Base-by-base conservation (phyloP, 2,797 vertebrate genomes). In the Oceanodroma leucorhoa region DNA sequence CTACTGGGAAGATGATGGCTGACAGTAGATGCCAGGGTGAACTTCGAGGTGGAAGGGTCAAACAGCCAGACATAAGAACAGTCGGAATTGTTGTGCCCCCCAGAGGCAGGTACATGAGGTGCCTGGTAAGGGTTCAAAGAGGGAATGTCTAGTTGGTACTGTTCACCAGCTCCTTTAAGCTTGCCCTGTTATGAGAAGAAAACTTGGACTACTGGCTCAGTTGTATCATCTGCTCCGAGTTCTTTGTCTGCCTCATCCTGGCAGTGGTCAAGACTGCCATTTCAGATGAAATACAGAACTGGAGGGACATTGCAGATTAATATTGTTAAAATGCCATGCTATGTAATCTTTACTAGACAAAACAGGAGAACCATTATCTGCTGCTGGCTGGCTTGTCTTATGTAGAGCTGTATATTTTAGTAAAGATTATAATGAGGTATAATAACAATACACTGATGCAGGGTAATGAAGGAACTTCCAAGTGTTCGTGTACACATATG, bases 401-500 rank as follows among this genome's bases (percentile, higher is more conserved):
- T 14, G 26, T 6, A 83, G 76, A n/a, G 18, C 4, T 76, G 9
- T 85, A 1, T 51, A 13, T 69, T 89, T 89, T 83, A 29, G 7
- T 61, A 43, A 77, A 23, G 38, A 43, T 86, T 92, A 7, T 88
- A 45, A n/a, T 24, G 60, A 80, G 24, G 27, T 36, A 23, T 66
- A 65, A 13, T 27, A 67, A 21, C 7, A 43, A 19, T 70, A 29
- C 11, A 11, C 40, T 20, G 45, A 71, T 70, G 27, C 8, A 62
- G 30, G 14, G 6, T 88, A 51, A 50, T 41, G 48, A 70, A 67
- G 27, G 27, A 34, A 17, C 43, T 75, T 87, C 19, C 19, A 60
- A 7, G 57, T 46, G 34, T 61, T 89, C 4, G 2, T 23, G 40
- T 45, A 32, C 32, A 7, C 0, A 0, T 46, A 10, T 43, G 16